phyloP scores from a whole-genome alignment of 2,113 vertebrate species.

The Gallinago media region DNA sequence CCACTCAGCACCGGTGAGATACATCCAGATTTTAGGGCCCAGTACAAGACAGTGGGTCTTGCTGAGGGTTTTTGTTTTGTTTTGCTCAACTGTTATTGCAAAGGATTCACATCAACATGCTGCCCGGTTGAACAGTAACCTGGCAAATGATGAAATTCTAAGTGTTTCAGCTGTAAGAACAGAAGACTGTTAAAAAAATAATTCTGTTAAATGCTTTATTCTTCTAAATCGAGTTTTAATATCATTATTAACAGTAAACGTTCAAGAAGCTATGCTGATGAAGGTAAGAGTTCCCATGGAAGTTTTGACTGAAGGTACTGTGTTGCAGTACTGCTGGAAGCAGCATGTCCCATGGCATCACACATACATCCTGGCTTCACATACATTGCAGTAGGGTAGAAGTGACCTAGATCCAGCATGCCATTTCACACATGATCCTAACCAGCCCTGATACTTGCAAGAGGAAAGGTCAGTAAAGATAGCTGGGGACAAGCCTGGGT shows the following conservation, averaged over 20 bases:
- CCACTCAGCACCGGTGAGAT: not conserved
- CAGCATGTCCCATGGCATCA: not conserved
- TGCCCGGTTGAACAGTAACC: not conserved
- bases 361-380: not conserved
- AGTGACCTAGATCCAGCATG: not conserved
- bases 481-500: not conserved
- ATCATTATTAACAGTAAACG: not conserved
- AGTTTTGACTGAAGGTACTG: not conserved
- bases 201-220: not conserved
- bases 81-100: not conserved
- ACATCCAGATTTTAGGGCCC: not conserved
- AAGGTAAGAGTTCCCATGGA: not conserved
- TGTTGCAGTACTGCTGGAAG: not conserved
- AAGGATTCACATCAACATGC: not conserved
- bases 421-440: not conserved
- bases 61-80: not conserved
- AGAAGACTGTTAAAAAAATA: not conserved
- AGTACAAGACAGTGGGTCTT: not conserved
- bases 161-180: not conserved
- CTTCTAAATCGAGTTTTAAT: not conserved
- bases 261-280: not conserved
- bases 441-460: not conserved
- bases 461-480: not conserved
- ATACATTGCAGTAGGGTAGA: not conserved
- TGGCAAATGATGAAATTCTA: not conserved